Conservation (phyloP, 2,113 vertebrate genomes). For the Ochotona curzoniae region DNA sequence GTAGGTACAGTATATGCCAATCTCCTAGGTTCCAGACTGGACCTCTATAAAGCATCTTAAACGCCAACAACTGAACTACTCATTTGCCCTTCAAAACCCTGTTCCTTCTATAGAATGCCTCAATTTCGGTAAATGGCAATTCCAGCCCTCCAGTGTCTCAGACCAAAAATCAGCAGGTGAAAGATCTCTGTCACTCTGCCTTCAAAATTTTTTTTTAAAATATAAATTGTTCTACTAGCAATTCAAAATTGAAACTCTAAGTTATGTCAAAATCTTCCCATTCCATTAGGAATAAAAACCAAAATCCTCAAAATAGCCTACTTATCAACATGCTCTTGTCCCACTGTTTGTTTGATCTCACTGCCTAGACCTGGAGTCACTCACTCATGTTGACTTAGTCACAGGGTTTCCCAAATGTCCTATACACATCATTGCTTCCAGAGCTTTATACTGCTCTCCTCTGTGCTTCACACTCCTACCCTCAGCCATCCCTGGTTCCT, state of each 20-base stretch:
- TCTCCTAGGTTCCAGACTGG: not conserved
- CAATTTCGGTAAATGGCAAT: not conserved
- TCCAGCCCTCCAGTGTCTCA: not conserved
- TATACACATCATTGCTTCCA: not conserved
- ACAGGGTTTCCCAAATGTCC: not conserved
- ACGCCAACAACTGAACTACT: not conserved
- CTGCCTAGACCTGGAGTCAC: not conserved
- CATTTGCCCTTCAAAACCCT: not conserved
- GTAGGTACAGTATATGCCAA: not conserved
- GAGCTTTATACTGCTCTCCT: not conserved
- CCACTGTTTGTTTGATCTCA: not conserved
- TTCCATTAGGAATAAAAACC: constrained; percentile 37
- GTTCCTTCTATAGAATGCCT: not conserved
- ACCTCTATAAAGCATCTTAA: not conserved
- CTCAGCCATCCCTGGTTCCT: not conserved
- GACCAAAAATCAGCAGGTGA: constrained; percentile 9
- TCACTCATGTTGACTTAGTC: not conserved
- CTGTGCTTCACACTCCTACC: not conserved
- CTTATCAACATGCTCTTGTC: not conserved
- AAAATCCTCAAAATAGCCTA: not conserved
- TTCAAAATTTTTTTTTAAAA: too few relatives aligned
- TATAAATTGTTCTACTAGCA: too few relatives aligned
- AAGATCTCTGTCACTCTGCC: too few relatives aligned
- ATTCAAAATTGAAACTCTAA: constrained; percentile 24
- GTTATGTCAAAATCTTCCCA: constrained; percentile 2